Conservation (phyloP, 2,113 vertebrate species). For the Panthera uncia region DNA sequence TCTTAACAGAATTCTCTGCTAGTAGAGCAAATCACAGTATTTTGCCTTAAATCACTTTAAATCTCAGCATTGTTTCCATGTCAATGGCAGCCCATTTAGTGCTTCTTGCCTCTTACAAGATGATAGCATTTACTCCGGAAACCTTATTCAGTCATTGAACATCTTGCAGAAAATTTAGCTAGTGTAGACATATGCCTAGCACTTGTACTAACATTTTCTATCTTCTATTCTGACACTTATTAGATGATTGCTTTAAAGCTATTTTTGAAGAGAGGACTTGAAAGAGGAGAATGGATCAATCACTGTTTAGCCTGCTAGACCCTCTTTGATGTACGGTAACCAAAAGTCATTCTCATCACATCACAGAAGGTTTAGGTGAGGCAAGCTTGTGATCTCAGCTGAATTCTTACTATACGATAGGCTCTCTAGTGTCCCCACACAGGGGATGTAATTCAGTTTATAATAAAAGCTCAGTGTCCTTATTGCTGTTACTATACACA, state of each 20-base stretch:
- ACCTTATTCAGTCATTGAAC: slow-evolving; percentile 67
- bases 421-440: slow-evolving; percentile 60
- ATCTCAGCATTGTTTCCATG: slow-evolving; percentile 16
- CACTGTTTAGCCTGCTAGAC: slow-evolving; percentile 68
- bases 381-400: slow-evolving; percentile 72
- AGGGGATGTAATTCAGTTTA: slow-evolving; percentile 68
- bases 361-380: slow-evolving; percentile 65
- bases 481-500: slow-evolving; percentile 53
- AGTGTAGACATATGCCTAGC: slow-evolving; percentile 65
- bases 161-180: slow-evolving; percentile 73
- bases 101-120: slow-evolving; percentile 55
- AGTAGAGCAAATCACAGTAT: slow-evolving; percentile 32
- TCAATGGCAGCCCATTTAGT: slow-evolving; percentile 31
- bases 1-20: slow-evolving; percentile 21
- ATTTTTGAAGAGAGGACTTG: slow-evolving; percentile 64
- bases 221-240: slow-evolving; percentile 77
- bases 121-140: slow-evolving; percentile 67
- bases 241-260: slow-evolving; percentile 77
- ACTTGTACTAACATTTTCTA: slow-evolving; percentile 72
- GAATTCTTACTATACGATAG: slow-evolving; percentile 75
- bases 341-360: slow-evolving; percentile 72
- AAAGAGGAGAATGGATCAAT: slow-evolving; percentile 52
- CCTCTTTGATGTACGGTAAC: slow-evolving; percentile 69
- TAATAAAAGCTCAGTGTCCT: slow-evolving; percentile 64
- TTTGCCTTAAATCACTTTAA: slow-evolving; percentile 29